Evolutionary conservation across 2,113 vertebrate genomes (phyloP), one percentile per base, ranked within the genome.

Genomic region (Neogale vison): DNA sequence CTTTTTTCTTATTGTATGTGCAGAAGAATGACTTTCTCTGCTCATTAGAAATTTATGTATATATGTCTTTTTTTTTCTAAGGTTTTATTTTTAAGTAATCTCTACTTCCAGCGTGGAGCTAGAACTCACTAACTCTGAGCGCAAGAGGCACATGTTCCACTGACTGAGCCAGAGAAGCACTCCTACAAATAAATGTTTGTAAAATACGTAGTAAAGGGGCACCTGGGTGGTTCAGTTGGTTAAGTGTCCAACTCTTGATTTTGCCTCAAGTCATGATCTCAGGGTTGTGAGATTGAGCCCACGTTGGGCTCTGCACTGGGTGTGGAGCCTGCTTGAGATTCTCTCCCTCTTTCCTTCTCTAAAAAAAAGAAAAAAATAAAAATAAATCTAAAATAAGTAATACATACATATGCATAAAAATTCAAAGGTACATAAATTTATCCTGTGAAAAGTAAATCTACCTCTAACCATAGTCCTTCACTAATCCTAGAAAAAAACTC

Each of bases 1-100:
- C 55, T 29, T 39, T 88, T 81, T 92, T 88, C 34, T 63, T 76
- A 50, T 50, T 1, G 29, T 59, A 13, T 94, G 79, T 90, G 6
- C 14, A 85, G 29, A 18, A 87, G 67, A 89, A 85, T 92, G 55
- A 96, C 18, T 84, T 94, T 83, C 59, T 88, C 36, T 93, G 55
- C 52, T 67, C 4, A 23, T 79, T 69, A 67, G 50, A 79, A 76
- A 79, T 93, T 4, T 72, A 79, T 93, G 6, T 72, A 36, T 69
- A 4, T 69, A 36, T 65, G 24, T 63, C 29, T 63, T 29, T 13
- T n/a, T n/a, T 69, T 8, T 1, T 4, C 15, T 17, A 67, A 36
- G 34, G n/a, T 20, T 69, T 69, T 69, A 36, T 69, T 36, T 69
- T 69, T 36, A 69, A 69, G 7, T 69, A 36, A 69, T 69, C 34